Evolutionary conservation across 2,888 invertebrate genomes (phyloP).

Genomic region (Slavum lentiscoides): DNA sequence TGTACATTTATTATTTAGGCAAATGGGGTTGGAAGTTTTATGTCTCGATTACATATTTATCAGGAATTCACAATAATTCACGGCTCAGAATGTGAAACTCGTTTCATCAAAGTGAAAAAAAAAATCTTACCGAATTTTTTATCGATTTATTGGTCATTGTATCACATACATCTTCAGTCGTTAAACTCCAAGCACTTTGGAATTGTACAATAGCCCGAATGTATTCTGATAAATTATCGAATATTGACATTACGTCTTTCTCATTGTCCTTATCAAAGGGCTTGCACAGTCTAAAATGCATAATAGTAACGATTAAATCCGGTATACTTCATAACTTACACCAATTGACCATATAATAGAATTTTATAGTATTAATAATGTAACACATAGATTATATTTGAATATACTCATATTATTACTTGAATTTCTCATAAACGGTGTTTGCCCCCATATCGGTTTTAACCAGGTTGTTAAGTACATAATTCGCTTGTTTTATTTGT

Average conservation of each 20-base stretch:
- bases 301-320: too few relatives aligned
- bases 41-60: too few relatives aligned
- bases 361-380: background rate
- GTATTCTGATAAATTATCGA: conserved; percentile 78
- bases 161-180: conserved; percentile 80
- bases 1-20: too few relatives aligned
- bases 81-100: background rate
- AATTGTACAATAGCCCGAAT: conserved; percentile 93
- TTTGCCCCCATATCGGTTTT: conserved; percentile 67
- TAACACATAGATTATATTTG: background rate
- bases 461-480: conserved; percentile 69
- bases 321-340: too few relatives aligned
- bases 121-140: conserved; percentile 63
- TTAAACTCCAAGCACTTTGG: conserved; percentile 71
- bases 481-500: conserved; percentile 69
- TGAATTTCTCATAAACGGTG: conserved; percentile 73
- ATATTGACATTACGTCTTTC: conserved; percentile 79
- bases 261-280: conserved; percentile 68
- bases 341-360: too few relatives aligned
- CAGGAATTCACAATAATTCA: too few relatives aligned
- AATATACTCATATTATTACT: conserved; percentile 62
- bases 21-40: too few relatives aligned
- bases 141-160: conserved; percentile 70
- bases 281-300: conserved; percentile 70
- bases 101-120: background rate